Evolutionary conservation across 2,797 vertebrate genomes (phyloP).

Genomic region (Ptychadena robeensis): DNA sequence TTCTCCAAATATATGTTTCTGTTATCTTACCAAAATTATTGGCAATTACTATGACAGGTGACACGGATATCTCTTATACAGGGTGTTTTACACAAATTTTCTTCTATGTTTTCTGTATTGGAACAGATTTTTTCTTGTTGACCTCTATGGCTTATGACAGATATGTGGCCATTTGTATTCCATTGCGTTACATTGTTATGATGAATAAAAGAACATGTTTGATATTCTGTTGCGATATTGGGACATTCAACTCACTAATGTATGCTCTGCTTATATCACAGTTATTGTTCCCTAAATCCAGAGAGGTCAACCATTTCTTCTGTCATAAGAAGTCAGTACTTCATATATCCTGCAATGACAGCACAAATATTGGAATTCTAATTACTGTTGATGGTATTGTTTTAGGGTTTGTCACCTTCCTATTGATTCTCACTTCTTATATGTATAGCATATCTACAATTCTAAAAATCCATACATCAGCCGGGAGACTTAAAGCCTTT

Average conservation of each 20-base stretch:
- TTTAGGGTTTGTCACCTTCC: conserved; percentile 13
- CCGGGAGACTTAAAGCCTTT: conserved; percentile 29
- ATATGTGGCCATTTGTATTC: conserved; percentile 47
- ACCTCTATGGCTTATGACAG: conserved; percentile 51
- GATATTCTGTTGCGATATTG: background rate
- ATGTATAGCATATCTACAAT: conserved; percentile 35
- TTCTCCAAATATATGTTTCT: too few relatives aligned
- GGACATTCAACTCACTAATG: conserved; percentile 35
- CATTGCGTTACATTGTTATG: conserved; percentile 22
- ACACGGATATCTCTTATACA: conserved; percentile 15
- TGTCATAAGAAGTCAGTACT: conserved; percentile 52
- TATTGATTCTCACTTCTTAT: conserved; percentile 48
- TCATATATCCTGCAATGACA: background rate
- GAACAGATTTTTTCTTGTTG: conserved; percentile 47
- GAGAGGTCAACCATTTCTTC: conserved; percentile 47
- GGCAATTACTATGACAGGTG: conserved; percentile 10
- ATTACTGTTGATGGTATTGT: conserved; percentile 32
- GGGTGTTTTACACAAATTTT: conserved; percentile 49
- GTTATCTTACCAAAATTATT: conserved; percentile 42
- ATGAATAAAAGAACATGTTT: conserved; percentile 29
- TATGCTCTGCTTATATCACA: conserved; percentile 28
- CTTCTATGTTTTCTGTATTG: conserved; percentile 43
- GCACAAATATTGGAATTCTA: background rate
- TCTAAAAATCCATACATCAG: conserved; percentile 7
- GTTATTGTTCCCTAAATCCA: conserved; percentile 8